These are phyloP conservation scores for Chrysemys picta DNA, from an alignment of 2,113 vertebrate genomes.

Conservation along the genomic window DNA sequence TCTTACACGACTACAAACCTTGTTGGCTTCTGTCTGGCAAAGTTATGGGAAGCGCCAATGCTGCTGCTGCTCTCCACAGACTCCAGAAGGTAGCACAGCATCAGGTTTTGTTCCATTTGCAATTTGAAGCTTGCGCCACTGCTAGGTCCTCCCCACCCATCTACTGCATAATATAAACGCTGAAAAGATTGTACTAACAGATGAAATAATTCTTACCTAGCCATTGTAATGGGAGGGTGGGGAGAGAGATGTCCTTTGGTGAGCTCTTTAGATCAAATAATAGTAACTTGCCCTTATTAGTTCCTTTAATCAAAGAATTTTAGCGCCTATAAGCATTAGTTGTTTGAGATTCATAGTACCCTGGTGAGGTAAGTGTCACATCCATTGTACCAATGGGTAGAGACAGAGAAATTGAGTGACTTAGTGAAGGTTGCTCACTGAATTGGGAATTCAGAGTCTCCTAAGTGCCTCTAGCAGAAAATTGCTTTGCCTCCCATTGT, in stretches of 20 bases:
- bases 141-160: background rate
- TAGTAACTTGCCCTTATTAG: background rate
- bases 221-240: background rate
- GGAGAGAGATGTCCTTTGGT: background rate
- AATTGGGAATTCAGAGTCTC: background rate
- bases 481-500: background rate
- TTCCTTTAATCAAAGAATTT: background rate
- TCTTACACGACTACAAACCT: fast-evolving
- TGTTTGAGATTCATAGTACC: background rate
- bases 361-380: background rate
- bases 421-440: background rate
- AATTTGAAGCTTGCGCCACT: background rate
- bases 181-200: background rate
- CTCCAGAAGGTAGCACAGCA: background rate
- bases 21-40: background rate
- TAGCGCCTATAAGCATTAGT: too few relatives aligned
- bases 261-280: background rate
- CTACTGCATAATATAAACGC: background rate
- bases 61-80: background rate
- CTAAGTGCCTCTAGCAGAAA: background rate
- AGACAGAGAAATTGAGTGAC: background rate
- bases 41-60: background rate
- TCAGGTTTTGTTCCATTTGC: background rate
- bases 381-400: background rate
- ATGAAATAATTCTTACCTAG: fast-evolving